Conservation (phyloP, 2,797 vertebrate species). For the Xenentodon cancila region DNA sequence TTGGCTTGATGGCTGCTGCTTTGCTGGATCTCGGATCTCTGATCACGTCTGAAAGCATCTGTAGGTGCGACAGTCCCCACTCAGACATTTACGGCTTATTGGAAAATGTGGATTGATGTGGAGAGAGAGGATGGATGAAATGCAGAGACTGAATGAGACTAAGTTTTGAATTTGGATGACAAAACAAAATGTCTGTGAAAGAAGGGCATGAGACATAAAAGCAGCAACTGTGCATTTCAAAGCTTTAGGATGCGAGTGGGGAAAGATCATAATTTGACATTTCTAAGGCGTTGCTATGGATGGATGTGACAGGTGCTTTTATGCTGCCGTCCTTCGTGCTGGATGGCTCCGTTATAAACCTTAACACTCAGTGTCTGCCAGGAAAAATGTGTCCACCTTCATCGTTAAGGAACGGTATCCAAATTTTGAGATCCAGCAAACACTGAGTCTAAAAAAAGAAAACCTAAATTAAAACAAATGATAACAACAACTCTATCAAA, state of each 20-base stretch:
- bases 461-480: conserved; percentile 5
- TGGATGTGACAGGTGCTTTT: conserved; percentile 70
- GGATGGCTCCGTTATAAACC: conserved; percentile 69
- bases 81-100: conserved; percentile 31
- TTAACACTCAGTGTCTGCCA: conserved; percentile 79
- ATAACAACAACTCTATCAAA: conserved; percentile 37
- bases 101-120: conserved; percentile 14
- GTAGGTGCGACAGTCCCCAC: conserved; percentile 18
- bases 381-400: conserved; percentile 36
- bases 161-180: conserved; percentile 50
- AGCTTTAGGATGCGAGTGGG: neutral
- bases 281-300: conserved; percentile 22
- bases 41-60: conserved; percentile 27
- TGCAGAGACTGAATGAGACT: conserved; percentile 30
- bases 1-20: conserved; percentile 30
- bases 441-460: conserved; percentile 72
- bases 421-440: conserved; percentile 68
- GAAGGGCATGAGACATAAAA: conserved; percentile 61
- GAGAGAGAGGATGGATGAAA: conserved; percentile 39
- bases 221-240: conserved; percentile 60
- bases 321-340: conserved; percentile 58
- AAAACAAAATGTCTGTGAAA: conserved; percentile 57
- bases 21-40: conserved; percentile 33
- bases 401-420: conserved; percentile 27
- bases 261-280: conserved; percentile 19